Percentiles rank a stretch among this genome's conserved stretches.
These are phyloP conservation scores for Drosophila virilis DNA, from an alignment of 1,140 invertebrate genomes.

Conservation along the genomic window DNA sequence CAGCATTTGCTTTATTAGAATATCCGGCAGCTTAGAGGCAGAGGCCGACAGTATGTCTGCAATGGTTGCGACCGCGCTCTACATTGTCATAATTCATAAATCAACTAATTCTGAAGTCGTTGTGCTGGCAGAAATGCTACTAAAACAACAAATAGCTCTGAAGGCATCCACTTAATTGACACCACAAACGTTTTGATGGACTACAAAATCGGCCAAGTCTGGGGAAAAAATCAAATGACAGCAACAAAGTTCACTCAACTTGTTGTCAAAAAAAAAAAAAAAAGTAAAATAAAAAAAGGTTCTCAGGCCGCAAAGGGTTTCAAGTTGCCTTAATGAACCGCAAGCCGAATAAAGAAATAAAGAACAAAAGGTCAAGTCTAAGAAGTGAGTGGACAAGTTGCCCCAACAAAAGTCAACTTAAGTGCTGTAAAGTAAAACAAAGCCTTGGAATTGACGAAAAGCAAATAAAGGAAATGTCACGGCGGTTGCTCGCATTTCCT, in stretches of 20 bases:
- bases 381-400: constrained; percentile 47
- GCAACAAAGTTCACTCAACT: constrained; percentile 21
- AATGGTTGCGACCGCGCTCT: constrained; percentile 38
- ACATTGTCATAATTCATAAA: constrained; percentile 83
- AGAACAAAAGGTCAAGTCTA: constrained; percentile 72
- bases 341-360: constrained; percentile 38
- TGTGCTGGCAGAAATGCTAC: constrained; percentile 30
- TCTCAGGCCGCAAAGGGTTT: constrained; percentile 68
- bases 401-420: constrained; percentile 41
- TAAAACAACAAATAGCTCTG: constrained; percentile 62
- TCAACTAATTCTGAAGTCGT: constrained; percentile 79
- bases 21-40: constrained; percentile 75
- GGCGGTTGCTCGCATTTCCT: constrained; percentile 77
- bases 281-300: constrained; percentile 54
- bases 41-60: constrained; percentile 59
- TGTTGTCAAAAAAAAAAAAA: background rate
- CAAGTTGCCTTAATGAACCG: constrained; percentile 81
- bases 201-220: constrained; percentile 37
- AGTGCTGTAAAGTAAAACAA: constrained; percentile 31
- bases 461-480: constrained; percentile 68
- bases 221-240: constrained; percentile 21
- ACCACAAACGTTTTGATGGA: constrained; percentile 10
- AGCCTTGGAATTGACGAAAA: constrained; percentile 30
- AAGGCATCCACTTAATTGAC: constrained; percentile 36
- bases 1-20: constrained; percentile 74